Evolutionary conservation across 2,888 invertebrate genomes (phyloP).

Genomic region (Andrena haemorrhoa): DNA sequence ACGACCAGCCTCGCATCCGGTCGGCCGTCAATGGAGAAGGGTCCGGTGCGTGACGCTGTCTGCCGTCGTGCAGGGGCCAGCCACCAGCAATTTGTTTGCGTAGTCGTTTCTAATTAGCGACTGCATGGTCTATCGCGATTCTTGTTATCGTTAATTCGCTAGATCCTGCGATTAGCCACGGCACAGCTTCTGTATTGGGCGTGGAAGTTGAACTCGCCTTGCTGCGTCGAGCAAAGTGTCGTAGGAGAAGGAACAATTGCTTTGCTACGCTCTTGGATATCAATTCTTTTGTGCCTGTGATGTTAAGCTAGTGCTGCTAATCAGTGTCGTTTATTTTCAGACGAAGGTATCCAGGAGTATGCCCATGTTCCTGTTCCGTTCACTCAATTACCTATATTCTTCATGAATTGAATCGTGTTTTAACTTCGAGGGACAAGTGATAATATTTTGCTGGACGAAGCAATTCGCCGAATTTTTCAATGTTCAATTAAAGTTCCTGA

Average conservation of each 20-base stretch:
- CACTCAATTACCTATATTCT: no score
- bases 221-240: no score
- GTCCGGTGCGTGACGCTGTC: slow-evolving; percentile 15
- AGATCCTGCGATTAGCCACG: slow-evolving; percentile 1
- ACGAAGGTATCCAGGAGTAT: no score
- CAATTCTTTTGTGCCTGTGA: no score
- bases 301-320: no score
- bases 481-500: background rate
- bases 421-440: no score
- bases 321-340: no score
- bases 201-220: background rate
- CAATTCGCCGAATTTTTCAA: background rate
- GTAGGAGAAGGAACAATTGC: no score
- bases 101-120: slow-evolving; percentile 14
- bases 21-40: slow-evolving; percentile 23
- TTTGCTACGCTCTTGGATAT: no score
- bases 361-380: no score
- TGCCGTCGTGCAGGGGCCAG: background rate
- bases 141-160: slow-evolving; percentile 25
- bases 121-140: background rate
- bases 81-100: slow-evolving; percentile 25
- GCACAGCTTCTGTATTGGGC: background rate
- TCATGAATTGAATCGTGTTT: no score
- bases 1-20: slow-evolving; percentile 62
- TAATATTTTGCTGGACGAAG: background rate